Conservation (phyloP, 2,113 vertebrate genomes). For the Odocoileus hemionus region DNA sequence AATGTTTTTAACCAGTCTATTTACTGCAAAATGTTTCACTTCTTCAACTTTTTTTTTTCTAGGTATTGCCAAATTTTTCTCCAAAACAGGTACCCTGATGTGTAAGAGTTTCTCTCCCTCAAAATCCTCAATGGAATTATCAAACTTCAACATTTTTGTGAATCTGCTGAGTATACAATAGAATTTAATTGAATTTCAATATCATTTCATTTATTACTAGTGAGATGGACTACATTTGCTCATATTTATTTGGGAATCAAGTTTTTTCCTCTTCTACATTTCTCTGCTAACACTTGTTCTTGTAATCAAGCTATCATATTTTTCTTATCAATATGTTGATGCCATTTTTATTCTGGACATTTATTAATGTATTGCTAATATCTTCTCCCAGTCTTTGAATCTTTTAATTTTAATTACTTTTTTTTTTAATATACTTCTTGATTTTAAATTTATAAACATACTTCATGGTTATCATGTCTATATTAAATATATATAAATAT, state of each 20-base stretch:
- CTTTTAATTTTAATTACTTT: neutral
- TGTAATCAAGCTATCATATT: neutral
- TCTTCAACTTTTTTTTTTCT: neutral
- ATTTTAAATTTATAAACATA: neutral
- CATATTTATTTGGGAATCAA: neutral
- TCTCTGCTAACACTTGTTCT: neutral
- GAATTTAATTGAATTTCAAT: neutral
- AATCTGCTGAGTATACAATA: neutral
- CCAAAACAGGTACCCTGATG: neutral
- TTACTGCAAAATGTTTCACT: neutral
- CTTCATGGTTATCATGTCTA: neutral
- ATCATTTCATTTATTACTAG: neutral
- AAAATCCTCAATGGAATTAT: neutral
- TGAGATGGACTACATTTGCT: neutral
- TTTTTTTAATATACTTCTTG: neutral
- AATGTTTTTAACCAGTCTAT: neutral
- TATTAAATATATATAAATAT: neutral
- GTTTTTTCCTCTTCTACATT: neutral
- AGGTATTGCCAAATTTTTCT: neutral
- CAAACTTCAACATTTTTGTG: neutral
- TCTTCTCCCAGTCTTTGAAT: neutral
- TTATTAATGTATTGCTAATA: neutral
- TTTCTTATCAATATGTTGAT: neutral
- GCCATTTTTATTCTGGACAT: neutral
- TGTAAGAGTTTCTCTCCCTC: neutral